phyloP scores from a whole-genome alignment of 1,140 invertebrate species.

The Samia ricini region DNA sequence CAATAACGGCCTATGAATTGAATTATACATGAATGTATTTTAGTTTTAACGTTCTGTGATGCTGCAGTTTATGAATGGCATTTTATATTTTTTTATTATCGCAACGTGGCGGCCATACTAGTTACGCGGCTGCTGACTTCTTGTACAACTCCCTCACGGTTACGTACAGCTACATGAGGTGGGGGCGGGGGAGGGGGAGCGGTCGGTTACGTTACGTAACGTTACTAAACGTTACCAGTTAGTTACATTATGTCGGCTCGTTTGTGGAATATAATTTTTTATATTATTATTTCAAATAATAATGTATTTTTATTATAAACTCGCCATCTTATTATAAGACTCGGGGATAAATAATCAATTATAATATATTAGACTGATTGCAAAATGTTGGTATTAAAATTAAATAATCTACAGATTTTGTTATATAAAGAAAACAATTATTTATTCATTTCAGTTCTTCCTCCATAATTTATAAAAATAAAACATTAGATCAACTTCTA shows the following conservation, averaged over 20 bases:
- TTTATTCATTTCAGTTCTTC: too few relatives aligned
- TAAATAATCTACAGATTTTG: too few relatives aligned
- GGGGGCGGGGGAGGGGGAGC: too few relatives aligned
- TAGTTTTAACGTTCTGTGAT: slow-evolving; percentile 45
- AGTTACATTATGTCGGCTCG: slow-evolving; percentile 66
- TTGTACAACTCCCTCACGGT: not conserved
- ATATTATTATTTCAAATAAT: slow-evolving; percentile 36
- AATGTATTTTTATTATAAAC: slow-evolving; percentile 49
- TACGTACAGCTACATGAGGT: slow-evolving; percentile 2
- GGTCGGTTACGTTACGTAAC: too few relatives aligned
- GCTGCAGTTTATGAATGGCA: slow-evolving; percentile 38
- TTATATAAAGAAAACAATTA: too few relatives aligned
- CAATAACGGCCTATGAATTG: slow-evolving; percentile 64
- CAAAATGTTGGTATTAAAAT: too few relatives aligned
- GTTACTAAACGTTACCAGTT: slow-evolving; percentile 62
- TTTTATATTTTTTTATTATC: slow-evolving; percentile 47
- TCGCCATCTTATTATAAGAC: slow-evolving; percentile 47
- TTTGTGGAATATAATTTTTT: slow-evolving; percentile 66
- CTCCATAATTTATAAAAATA: too few relatives aligned
- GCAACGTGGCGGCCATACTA: slow-evolving; percentile 41
- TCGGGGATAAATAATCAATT: not conserved
- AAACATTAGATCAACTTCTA: too few relatives aligned
- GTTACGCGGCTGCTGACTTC: slow-evolving; percentile 29
- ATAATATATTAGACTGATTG: not conserved
- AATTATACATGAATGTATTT: slow-evolving; percentile 36